phyloP scores from a whole-genome alignment of 2,888 invertebrate genomes.

The Brachylomia viminalis region DNA sequence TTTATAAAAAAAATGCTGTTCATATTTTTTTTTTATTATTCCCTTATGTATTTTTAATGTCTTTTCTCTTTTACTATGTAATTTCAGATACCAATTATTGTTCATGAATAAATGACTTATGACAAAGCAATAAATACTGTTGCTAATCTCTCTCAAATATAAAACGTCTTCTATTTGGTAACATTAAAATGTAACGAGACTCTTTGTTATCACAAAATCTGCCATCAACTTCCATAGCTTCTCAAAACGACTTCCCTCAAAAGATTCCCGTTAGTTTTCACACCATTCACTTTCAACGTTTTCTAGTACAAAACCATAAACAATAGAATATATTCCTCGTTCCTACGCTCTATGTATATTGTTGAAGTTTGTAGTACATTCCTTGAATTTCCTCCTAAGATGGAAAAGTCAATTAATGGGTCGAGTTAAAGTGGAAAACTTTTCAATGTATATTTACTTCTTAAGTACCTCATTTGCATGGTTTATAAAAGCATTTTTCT shows the following conservation, averaged over 20 bases:
- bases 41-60: no score
- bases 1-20: not conserved
- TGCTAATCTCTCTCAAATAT: not conserved
- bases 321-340: constrained; percentile 29
- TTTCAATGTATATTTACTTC: constrained; percentile 24
- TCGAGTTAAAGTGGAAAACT: constrained; percentile 38
- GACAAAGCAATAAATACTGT: not conserved
- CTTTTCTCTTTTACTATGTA: no score
- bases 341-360: constrained; percentile 31
- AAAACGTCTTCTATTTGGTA: not conserved
- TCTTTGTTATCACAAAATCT: not conserved
- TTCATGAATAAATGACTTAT: no score
- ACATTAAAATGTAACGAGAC: not conserved
- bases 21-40: no score
- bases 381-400: constrained; percentile 30
- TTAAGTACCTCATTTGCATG: constrained; percentile 20
- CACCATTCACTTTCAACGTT: constrained; percentile 2
- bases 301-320: constrained; percentile 25
- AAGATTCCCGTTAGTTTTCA: constrained; percentile 6
- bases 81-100: no score
- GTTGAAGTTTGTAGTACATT: constrained; percentile 40
- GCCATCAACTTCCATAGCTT: not conserved
- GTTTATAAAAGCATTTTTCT: not conserved
- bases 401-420: constrained; percentile 49
- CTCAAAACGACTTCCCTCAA: not conserved